Evolutionary conservation across 2,797 vertebrate species (phyloP).

Genomic region (Lutjanus argentimaculatus): DNA sequence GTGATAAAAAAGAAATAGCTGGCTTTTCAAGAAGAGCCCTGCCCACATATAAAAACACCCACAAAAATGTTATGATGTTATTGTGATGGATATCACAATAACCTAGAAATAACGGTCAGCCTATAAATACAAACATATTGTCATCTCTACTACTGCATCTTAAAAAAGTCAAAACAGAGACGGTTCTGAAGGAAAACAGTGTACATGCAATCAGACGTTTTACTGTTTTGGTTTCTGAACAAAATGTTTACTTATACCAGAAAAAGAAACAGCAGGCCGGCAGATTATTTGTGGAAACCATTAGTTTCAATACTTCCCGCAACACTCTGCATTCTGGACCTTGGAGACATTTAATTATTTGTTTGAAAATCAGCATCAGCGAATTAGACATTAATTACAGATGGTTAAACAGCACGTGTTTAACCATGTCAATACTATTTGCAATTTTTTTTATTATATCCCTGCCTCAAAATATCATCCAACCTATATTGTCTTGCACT

Average conservation of each 20-base stretch:
- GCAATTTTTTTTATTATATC: neutral
- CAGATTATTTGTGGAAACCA: slow-evolving; percentile 1
- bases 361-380: neutral
- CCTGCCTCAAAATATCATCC: neutral
- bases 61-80: slow-evolving; percentile 70
- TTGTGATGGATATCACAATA: slow-evolving; percentile 41
- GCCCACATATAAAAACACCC: slow-evolving; percentile 66
- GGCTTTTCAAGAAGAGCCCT: slow-evolving; percentile 63
- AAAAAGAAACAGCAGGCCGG: neutral
- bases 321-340: neutral
- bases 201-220: neutral
- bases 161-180: neutral
- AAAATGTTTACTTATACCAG: neutral
- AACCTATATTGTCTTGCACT: neutral
- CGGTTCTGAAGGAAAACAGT: neutral
- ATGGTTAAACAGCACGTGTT: neutral
- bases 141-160: slow-evolving; percentile 26
- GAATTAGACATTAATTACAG: neutral
- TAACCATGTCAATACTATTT: neutral
- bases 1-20: slow-evolving; percentile 67
- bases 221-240: slow-evolving; percentile 10
- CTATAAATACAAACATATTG: slow-evolving; percentile 29
- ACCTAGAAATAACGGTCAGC: slow-evolving; percentile 53
- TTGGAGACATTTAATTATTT: neutral
- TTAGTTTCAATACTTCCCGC: neutral